These are phyloP conservation scores for Drosophila quadrilineata DNA, from an alignment of 1,140 invertebrate genomes.

Conservation along the genomic window DNA sequence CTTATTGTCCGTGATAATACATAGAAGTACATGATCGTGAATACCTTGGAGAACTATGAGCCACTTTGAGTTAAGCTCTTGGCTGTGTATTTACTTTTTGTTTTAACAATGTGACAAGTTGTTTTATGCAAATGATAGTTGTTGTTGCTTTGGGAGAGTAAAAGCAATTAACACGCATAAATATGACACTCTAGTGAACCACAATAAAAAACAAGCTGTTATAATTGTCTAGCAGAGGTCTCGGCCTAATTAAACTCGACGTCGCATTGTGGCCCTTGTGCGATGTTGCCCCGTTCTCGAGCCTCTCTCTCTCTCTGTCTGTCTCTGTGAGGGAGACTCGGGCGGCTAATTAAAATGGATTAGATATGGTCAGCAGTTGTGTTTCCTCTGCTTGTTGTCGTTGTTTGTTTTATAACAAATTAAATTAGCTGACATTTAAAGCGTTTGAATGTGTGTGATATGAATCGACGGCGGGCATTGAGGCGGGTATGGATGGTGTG, in stretches of 20 bases:
- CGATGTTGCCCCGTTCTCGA: too few relatives aligned
- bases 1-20: too few relatives aligned
- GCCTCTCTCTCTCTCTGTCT: too few relatives aligned
- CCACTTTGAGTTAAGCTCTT: background rate
- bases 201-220: constrained; percentile 37
- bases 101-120: background rate
- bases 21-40: too few relatives aligned
- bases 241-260: constrained; percentile 40
- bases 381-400: constrained; percentile 14
- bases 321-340: constrained; percentile 1
- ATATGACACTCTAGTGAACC: constrained; percentile 35
- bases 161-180: constrained; percentile 60
- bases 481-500: too few relatives aligned
- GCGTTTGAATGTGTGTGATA: constrained; percentile 6
- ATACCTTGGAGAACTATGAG: too few relatives aligned
- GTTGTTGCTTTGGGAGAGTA: constrained; percentile 1
- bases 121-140: constrained; percentile 3
- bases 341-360: constrained; percentile 63
- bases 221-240: constrained; percentile 29
- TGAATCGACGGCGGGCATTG: constrained; percentile 13
- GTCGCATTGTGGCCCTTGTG: constrained; percentile 10
- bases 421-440: constrained; percentile 43
- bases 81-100: background rate
- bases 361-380: constrained; percentile 38
- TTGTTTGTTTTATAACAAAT: too few relatives aligned